Evolutionary conservation across 2,797 vertebrate genomes (phyloP), one percentile per base, ranked within the genome.

Genomic region (Ctenosaura bakeri): DNA sequence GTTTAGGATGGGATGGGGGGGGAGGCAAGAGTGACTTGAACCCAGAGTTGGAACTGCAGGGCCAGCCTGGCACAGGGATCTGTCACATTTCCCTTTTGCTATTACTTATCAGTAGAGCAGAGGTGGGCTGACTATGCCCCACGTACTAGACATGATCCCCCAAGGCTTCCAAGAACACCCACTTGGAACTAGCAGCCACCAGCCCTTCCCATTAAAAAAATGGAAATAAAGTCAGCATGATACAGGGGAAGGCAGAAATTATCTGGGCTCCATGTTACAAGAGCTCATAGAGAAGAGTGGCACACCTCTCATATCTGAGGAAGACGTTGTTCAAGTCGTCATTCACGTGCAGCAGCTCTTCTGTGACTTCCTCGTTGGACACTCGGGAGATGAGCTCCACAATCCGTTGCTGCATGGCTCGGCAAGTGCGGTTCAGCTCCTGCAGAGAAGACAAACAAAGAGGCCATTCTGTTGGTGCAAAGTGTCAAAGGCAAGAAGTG

Each of bases 301-400:
- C 91, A 71, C 92, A 99, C 99, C 99, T 98, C 95, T 99, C 99
- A 0, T 99, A 99, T 94, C 99, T 97, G 29, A 99, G 98, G 95
- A 99, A 99, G 94, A 99, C 98, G 1, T 99, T 99, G 95, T 99
- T 99, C 96, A 99, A 98, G 96, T 99, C 99, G 0, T 99, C 99
- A 0, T 99, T 99, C 93, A 98, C 98, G 0, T 99, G 99, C 89
- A 99, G 97, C 93, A 99, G 97, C 94, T 99, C 99, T 96, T 99
- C 99, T 0, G 99, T 99, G 96, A 99, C 98, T 32, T 99, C 98
- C 96, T 99, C 99, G 0, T 98, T 99, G 93, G 98, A 98, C 90
- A 99, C 98, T 1, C 98, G 97, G 87, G 99, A 99, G 95, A 99
- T 98, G 91, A 99, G 98, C 96, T 99, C 99, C 95, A 99, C 96